phyloP scores from a whole-genome alignment of 2,113 vertebrate genomes.

The Amazona vittata region DNA sequence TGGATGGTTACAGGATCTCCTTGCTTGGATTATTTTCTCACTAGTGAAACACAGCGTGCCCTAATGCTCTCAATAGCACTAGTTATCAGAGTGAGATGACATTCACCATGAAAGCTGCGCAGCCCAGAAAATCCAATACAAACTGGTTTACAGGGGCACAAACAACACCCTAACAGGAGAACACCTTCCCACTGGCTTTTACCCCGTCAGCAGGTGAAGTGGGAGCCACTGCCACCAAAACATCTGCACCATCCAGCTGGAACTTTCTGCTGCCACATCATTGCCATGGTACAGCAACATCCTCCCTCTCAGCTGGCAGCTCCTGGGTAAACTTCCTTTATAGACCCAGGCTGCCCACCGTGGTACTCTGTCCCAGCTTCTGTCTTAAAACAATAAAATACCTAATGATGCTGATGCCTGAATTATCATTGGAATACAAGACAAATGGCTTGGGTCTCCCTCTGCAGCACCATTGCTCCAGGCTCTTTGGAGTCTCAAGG shows the following conservation, averaged over 20 bases:
- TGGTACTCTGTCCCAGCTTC: not conserved
- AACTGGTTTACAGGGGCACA: not conserved
- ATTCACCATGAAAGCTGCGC: accelerated
- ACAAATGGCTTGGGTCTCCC: not conserved
- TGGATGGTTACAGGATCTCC: not conserved
- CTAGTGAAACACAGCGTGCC: not conserved
- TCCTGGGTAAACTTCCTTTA: not conserved
- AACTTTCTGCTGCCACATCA: not conserved
- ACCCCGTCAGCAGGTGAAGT: not conserved
- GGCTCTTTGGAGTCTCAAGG: constrained; percentile 12
- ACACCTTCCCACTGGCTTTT: not conserved
- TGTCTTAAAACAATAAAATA: not conserved
- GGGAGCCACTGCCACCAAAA: not conserved
- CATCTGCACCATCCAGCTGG: not conserved
- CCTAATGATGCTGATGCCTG: not conserved
- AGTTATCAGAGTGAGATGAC: not conserved
- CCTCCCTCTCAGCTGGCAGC: not conserved
- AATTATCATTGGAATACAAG: not conserved
- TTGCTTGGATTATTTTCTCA: not conserved
- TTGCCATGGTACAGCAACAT: not conserved
- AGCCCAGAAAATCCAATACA: not conserved
- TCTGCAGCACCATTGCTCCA: not conserved
- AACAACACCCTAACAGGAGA: not conserved
- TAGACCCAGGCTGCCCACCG: not conserved
- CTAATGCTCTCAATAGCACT: not conserved